Evolutionary conservation across 2,888 invertebrate species (phyloP).

Genomic region (Portevinia maculata): DNA sequence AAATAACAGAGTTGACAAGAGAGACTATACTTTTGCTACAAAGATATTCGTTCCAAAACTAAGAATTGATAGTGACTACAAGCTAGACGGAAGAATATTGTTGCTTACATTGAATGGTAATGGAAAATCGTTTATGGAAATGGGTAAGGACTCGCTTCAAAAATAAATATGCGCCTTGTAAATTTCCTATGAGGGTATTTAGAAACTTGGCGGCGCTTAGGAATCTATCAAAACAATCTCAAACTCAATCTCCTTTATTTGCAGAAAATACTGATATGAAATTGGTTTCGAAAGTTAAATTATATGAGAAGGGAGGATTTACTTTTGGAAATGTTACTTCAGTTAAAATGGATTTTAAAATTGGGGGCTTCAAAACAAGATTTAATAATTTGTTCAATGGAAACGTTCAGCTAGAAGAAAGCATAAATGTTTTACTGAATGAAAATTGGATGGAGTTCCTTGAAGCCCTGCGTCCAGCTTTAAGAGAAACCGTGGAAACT

Average conservation of each 20-base stretch:
- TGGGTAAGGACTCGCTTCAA: constrained; percentile 85
- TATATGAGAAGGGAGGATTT: constrained; percentile 85
- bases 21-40: constrained; percentile 86
- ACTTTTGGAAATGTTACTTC: constrained; percentile 86
- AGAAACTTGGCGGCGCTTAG: too few relatives aligned
- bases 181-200: too few relatives aligned
- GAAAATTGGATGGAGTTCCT: constrained; percentile 87
- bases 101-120: constrained; percentile 87
- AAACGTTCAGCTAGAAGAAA: constrained; percentile 86
- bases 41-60: constrained; percentile 86
- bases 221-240: too few relatives aligned
- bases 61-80: constrained; percentile 87
- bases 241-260: constrained; percentile 1
- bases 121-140: constrained; percentile 85
- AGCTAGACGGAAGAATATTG: constrained; percentile 87
- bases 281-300: constrained; percentile 85
- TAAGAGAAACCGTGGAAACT: constrained; percentile 86
- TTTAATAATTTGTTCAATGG: constrained; percentile 88
- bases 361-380: constrained; percentile 85
- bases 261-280: constrained; percentile 86
- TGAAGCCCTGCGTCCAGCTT: constrained; percentile 86
- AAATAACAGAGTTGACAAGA: constrained; percentile 84
- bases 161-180: constrained; percentile 83
- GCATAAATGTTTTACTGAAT: constrained; percentile 87
- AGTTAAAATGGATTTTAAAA: constrained; percentile 86